Evolutionary conservation across 2,113 vertebrate genomes (phyloP), one percentile per base, ranked within the genome.

Genomic region (Phalacrocorax brasilianus): DNA sequence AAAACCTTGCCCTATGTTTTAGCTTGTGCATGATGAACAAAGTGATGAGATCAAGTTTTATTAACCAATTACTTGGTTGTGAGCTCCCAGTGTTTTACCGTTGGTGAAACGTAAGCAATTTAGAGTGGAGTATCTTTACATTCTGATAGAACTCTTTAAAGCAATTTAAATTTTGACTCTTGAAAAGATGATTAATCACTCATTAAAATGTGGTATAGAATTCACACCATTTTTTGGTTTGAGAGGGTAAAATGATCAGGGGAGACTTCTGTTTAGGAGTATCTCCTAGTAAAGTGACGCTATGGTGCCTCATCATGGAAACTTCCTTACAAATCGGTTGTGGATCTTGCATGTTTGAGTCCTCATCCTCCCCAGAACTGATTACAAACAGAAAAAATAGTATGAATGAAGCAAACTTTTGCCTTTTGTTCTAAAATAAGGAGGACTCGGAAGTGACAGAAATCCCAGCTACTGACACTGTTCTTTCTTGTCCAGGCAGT

Each of bases 401-500:
- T 63, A 14, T 59, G 63, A 84, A 24, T 35, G 61, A 73, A 85
- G n/a, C 44, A 91, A 78, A 24, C 55, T 73, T 74, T 88, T 88
- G 84, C 47, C 73, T 91, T 93, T 72, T 90, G 47, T 71, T 88
- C 80, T 81, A 49, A 81, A 85, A 66, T 62, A 83, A 88, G 16
- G 62, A 91, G 16, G 59, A 62, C 45, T 72, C 88, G 56, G 76
- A 6, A 93, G 61, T 85, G 88, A 75, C 83, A 92, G 45, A 68
- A 72, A 66, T 35, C 22, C 81, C 78, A 94, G 63, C 96, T 95
- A n/a, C 85, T 85, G 91, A 95, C 94, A 77, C 95, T 87, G 52
- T 93, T 78, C 40, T 88, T 97, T 96, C 76, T 88, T 88, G 89
- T 80, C 96, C 38, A 82, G 77, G 73, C 93, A 67, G 79, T 85